Evolutionary conservation across 2,797 vertebrate genomes (phyloP).

Genomic region (Falco naumanni): DNA sequence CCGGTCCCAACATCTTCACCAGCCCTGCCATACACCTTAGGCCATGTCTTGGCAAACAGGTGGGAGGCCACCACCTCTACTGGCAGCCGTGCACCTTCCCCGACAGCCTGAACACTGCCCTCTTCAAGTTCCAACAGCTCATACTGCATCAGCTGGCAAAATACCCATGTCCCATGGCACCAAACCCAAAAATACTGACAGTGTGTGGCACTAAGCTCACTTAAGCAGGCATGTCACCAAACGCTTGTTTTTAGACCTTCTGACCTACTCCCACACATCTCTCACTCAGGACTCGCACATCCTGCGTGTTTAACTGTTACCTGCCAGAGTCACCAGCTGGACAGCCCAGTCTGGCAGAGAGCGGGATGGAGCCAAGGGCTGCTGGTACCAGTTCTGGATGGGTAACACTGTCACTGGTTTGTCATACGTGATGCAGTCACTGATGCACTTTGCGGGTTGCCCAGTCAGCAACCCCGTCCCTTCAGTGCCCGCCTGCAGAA

Average conservation of each 20-base stretch:
- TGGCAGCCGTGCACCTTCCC: neutral
- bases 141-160: neutral
- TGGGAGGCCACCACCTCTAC: neutral
- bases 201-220: neutral
- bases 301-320: neutral
- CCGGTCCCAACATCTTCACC: neutral
- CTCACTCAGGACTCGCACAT: neutral
- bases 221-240: neutral
- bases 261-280: neutral
- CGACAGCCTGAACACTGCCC: neutral
- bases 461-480: neutral
- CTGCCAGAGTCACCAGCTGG: neutral
- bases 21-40: neutral
- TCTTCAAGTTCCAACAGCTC: neutral
- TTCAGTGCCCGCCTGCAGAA: neutral
- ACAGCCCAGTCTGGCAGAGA: neutral
- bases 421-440: neutral
- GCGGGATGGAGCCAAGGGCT: neutral
- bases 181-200: neutral
- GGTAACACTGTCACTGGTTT: neutral
- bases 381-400: neutral
- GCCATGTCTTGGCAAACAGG: fast-evolving
- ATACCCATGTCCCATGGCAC: neutral
- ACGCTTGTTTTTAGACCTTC: neutral
- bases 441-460: neutral